Evolutionary conservation across 2,113 vertebrate species (phyloP), one percentile per base, ranked within the genome.

Genomic region (Oryzias celebensis): DNA sequence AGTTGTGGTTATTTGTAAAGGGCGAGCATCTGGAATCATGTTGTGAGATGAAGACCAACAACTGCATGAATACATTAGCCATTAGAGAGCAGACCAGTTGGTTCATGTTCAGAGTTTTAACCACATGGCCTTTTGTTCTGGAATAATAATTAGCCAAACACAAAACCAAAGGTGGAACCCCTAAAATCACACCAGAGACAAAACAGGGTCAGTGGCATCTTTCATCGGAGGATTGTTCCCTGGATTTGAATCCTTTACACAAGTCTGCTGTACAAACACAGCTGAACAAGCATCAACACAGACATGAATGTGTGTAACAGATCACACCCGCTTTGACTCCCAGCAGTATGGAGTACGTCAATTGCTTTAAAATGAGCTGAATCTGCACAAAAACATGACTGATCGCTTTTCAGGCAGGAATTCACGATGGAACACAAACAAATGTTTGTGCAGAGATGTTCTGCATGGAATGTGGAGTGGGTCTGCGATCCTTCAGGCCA

Each of bases 391-490:
- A 61, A 20, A 49, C 41, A 44, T 20, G 36, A 54, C 3, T 28
- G 31, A 22, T 44, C 76, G 76, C 51, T 49, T 15, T 20, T 58
- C 18, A 51, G 23, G 60, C 15, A 52, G 52, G 56, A 66, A 41
- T 75, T 20, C 49, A 51, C 53, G 36, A 59, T 58, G 42, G 64
- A 16, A 62, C 50, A 85, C 69, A 87, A 85, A 14, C 54, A 55
- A 26, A 31, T 0, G 50, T 60, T 73, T 82, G 79, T 83, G 72
- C 52, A 63, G 74, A 56, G 16, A 73, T 46, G 64, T 46, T 52
- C 76, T 8, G 49, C 80, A 68, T 68, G 75, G 73, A 62, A 79
- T 75, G 72, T 68, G 68, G 71, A 84, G 82, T 70, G 65, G 82
- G 72, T 50, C 31, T 55, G 64, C 49, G 61, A 65, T 71, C 62